phyloP scores from a whole-genome alignment of 92 coral and sea anemone species.

The Desmophyllum pertusum region DNA sequence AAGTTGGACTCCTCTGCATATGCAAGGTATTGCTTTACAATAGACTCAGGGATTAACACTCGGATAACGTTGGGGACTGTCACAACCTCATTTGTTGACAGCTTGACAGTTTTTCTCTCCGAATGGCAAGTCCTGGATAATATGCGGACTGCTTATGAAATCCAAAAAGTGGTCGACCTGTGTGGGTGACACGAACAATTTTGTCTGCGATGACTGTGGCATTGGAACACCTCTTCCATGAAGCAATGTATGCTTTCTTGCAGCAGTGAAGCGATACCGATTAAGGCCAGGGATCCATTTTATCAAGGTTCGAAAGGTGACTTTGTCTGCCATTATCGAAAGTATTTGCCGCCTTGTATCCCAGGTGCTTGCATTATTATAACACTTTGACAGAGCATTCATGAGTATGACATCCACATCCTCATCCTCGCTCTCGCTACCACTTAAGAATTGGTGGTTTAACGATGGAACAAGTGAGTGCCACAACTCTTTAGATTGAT shows the following conservation, averaged over 20 bases:
- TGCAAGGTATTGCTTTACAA: slow-evolving; percentile 56
- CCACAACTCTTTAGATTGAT: slow-evolving; percentile 16
- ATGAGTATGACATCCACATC: slow-evolving; percentile 39
- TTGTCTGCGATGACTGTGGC: slow-evolving; percentile 34
- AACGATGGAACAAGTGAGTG: slow-evolving; percentile 19
- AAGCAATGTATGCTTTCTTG: slow-evolving; percentile 43
- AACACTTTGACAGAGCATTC: slow-evolving; percentile 38
- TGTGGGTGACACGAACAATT: slow-evolving; percentile 44
- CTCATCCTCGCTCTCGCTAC: slow-evolving; percentile 1
- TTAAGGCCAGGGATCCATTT: slow-evolving; percentile 54
- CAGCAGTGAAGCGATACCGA: slow-evolving; percentile 33
- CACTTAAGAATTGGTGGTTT: background rate
- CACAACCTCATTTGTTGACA: slow-evolving; percentile 53
- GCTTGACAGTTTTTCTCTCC: slow-evolving; percentile 41
- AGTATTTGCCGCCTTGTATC: slow-evolving; percentile 43
- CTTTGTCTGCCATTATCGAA: slow-evolving; percentile 39
- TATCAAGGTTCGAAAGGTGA: slow-evolving; percentile 38
- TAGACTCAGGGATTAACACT: slow-evolving; percentile 57
- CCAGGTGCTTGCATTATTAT: slow-evolving; percentile 43
- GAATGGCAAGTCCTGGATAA: slow-evolving; percentile 65
- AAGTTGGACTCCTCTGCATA: slow-evolving; percentile 50
- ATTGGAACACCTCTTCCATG: slow-evolving; percentile 54
- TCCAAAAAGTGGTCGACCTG: slow-evolving; percentile 69
- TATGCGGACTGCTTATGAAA: slow-evolving; percentile 55
- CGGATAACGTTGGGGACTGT: slow-evolving; percentile 64